These are phyloP conservation scores for Ornithoptera priamus DNA, from an alignment of 2,888 invertebrate species.

Conservation along the genomic window DNA sequence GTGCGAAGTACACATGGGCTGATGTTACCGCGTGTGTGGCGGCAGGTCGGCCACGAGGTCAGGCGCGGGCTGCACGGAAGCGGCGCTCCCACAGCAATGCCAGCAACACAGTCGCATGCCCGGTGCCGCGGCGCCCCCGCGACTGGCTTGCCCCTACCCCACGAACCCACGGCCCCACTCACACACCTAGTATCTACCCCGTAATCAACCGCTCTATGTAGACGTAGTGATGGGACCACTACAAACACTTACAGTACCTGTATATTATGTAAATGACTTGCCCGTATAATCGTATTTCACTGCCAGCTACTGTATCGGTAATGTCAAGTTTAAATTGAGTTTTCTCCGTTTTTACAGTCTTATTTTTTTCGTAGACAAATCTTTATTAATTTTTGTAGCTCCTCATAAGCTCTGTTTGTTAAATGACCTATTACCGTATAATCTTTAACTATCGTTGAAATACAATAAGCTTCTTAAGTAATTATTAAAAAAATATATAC, in stretches of 20 bases:
- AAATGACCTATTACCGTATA: too few species aligned
- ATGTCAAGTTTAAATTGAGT: slow-evolving; percentile 19
- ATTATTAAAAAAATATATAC: too few species aligned
- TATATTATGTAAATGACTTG: slow-evolving; percentile 58
- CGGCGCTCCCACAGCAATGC: slow-evolving; percentile 64
- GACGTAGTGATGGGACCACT: slow-evolving; percentile 59
- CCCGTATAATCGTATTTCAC: slow-evolving; percentile 24
- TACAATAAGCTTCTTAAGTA: too few species aligned
- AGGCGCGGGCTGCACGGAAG: slow-evolving; percentile 49
- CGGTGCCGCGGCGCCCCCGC: slow-evolving; percentile 52
- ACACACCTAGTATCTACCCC: slow-evolving; percentile 32
- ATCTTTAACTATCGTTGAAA: too few species aligned
- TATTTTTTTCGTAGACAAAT: too few species aligned
- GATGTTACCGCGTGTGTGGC: slow-evolving; percentile 62
- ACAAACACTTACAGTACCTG: slow-evolving; percentile 41
- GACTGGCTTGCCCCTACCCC: slow-evolving; percentile 58
- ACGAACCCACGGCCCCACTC: slow-evolving; percentile 32
- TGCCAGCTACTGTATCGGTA: slow-evolving; percentile 9
- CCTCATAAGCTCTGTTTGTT: too few species aligned
- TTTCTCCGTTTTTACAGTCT: too few species aligned
- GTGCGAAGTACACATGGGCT: slow-evolving; percentile 20
- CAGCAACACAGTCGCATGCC: slow-evolving; percentile 59
- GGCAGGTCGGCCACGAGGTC: slow-evolving; percentile 73
- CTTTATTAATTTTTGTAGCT: too few species aligned
- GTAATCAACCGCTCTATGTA: slow-evolving; percentile 46